Base-by-base conservation (phyloP, 2,888 invertebrate species). In the Gisinianus flammeolus region DNA sequence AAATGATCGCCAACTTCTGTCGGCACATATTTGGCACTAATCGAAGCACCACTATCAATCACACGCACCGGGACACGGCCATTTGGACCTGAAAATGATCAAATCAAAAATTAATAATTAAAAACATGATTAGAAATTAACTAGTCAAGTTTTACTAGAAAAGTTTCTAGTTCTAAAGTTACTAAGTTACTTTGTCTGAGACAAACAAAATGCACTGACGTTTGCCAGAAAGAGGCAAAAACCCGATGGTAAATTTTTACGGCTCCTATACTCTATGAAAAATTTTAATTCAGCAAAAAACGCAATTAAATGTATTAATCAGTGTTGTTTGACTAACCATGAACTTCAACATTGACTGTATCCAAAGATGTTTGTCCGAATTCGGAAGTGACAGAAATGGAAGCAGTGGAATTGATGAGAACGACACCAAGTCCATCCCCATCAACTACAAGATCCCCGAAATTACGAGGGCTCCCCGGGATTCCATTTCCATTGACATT, bases 361-460 rank as follows among this genome's bases (percentile, higher is more conserved):
- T 84, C 83, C 76, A 84, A 76, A 4, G 83, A 69, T 1, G 84
- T 83, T 56, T 83, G 83, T 52, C 84, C 84, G 62, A 82, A 84
- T 85, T 89, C 89, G 72, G 86, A 87, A 44, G 87, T 86, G 54
- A 92, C 87, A 77, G 89, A 89, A 85, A 92, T 90, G 28, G 88
- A 87, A 0, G 91, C 89, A 4, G 89, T 88, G 77, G 88, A 88
- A 85, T 91, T 90, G 52, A 92, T 89, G 6, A 91, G 89, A 35
- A 91, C 88, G 72, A 90, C 88, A 76, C 90, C 89, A 24, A 92
- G 87, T 0, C 91, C 91, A 80, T 90, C 90, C 8, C 92, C 92
- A 81, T 88, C 89, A 8, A 90, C 90, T 66, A 88, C 87, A 33
- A 90, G 88, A 70, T 87, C 87, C 71, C 86, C 87, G 35, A 71